Evolutionary conservation across 2,888 invertebrate species (phyloP).

Genomic region (Opisthograptis luteolata): DNA sequence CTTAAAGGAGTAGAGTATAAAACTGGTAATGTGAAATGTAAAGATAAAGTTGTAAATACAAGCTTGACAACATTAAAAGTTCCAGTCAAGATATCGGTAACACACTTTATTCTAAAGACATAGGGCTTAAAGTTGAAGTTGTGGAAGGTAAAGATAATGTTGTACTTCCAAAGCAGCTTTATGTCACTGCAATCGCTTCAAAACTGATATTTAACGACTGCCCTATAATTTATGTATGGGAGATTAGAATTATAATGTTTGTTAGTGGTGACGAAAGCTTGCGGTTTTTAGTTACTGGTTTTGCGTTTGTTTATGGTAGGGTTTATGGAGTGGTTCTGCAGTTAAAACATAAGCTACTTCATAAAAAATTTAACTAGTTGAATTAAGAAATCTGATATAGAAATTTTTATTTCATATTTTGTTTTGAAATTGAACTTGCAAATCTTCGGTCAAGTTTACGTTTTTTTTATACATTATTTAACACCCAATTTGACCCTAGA

Average conservation of each 20-base stretch:
- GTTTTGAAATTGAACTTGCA: too few species aligned
- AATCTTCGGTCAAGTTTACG: too few species aligned
- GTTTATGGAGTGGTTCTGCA: constrained; percentile 22
- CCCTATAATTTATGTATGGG: constrained; percentile 70
- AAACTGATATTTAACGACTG: constrained; percentile 78
- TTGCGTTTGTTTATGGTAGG: constrained; percentile 39
- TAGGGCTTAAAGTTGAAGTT: constrained; percentile 41
- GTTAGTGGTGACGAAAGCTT: constrained; percentile 64
- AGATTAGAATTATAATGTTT: constrained; percentile 73
- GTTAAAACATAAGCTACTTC: constrained; percentile 2
- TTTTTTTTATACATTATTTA: too few species aligned
- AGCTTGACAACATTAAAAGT: constrained; percentile 28
- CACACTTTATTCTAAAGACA: constrained; percentile 41
- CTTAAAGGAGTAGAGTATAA: constrained; percentile 38
- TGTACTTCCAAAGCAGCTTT: constrained; percentile 64
- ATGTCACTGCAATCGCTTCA: constrained; percentile 72
- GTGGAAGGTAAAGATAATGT: constrained; percentile 41
- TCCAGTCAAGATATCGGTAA: constrained; percentile 36
- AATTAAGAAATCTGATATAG: too few species aligned
- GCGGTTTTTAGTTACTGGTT: constrained; percentile 48
- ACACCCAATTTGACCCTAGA: too few species aligned
- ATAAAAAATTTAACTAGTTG: background rate
- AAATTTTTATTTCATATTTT: too few species aligned
- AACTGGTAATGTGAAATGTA: constrained; percentile 32
- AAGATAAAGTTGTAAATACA: constrained; percentile 44